A percentile compares a stretch with the other conserved stretches of the same genome.
phyloP scores from a whole-genome alignment of 2,888 invertebrate species.

The Rhyacophila evoluta region DNA sequence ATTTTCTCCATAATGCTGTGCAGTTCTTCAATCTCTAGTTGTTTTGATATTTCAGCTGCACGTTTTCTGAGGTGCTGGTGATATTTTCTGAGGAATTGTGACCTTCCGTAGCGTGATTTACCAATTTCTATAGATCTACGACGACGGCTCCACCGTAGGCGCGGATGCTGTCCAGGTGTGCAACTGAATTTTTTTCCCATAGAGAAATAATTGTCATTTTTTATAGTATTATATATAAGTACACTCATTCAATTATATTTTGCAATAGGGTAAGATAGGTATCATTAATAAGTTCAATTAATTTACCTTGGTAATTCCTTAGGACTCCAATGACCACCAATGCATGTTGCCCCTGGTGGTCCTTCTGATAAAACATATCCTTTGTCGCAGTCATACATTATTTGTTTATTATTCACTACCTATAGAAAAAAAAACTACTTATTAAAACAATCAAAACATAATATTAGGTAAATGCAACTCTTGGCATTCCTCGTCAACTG shows the following conservation, averaged over 20 bases:
- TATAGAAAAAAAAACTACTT: too few relatives aligned
- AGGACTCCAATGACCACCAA: constrained; percentile 95
- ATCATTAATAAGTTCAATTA: background rate
- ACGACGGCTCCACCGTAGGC: constrained; percentile 83
- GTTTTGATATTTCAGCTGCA: constrained; percentile 52
- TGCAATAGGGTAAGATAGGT: too few relatives aligned
- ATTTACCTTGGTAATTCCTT: constrained; percentile 81
- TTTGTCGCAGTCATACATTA: constrained; percentile 95
- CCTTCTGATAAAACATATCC: constrained; percentile 90
- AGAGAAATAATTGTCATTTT: constrained; percentile 1
- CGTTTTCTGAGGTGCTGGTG: constrained; percentile 61
- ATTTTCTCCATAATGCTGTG: constrained; percentile 26
- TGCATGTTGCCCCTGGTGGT: constrained; percentile 93
- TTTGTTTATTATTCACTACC: constrained; percentile 91
- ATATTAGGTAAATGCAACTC: too few relatives aligned
- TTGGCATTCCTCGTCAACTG: too few relatives aligned
- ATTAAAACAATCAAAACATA: too few relatives aligned
- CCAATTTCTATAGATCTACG: constrained; percentile 70
- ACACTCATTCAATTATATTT: too few relatives aligned
- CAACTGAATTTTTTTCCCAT: too few relatives aligned
- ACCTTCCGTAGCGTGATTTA: constrained; percentile 62
- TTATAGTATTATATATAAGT: too few relatives aligned
- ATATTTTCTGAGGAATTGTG: constrained; percentile 65
- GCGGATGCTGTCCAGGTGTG: constrained; percentile 86
- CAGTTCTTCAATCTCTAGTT: constrained; percentile 39